Percentiles rank a stretch among this genome's conserved stretches.
phyloP scores from a whole-genome alignment of 23 tunicate genomes.

The Trididemnum miniatum region DNA sequence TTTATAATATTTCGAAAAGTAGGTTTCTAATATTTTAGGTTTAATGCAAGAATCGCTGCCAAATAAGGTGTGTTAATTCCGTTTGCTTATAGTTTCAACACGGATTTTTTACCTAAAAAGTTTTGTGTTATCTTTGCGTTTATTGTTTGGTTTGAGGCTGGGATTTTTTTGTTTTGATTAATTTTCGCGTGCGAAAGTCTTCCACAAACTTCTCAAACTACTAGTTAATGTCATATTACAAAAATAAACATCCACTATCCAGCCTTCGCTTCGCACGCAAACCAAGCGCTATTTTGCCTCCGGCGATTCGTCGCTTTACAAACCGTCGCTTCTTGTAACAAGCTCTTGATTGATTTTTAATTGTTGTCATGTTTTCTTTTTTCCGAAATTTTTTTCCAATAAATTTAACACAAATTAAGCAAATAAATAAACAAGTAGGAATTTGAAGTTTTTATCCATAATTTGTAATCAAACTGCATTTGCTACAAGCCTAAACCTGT shows the following conservation, averaged over 20 bases:
- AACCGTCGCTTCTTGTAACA: not conserved
- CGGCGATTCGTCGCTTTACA: not conserved
- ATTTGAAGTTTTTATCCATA: no score
- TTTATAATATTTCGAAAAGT: no score
- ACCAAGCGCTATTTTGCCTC: not conserved
- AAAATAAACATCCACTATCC: slow-evolving; percentile 23
- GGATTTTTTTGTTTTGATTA: not conserved
- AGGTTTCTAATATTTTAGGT: no score
- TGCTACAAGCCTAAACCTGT: no score
- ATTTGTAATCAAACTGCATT: no score
- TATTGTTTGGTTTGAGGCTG: not conserved
- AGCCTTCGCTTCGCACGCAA: slow-evolving; percentile 39
- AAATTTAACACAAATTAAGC: no score
- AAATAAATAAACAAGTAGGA: not conserved
- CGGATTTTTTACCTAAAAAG: no score
- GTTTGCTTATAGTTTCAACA: no score
- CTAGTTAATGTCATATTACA: slow-evolving; percentile 28
- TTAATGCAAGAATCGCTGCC: no score
- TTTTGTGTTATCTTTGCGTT: not conserved
- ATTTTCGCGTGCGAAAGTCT: slow-evolving; percentile 29
- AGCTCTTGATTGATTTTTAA: not conserved
- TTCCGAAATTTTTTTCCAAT: no score
- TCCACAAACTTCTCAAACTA: not conserved
- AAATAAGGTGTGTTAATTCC: no score
- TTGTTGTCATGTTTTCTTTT: not conserved